Percentiles rank a stretch among this genome's conserved stretches.
Evolutionary conservation across 2,888 invertebrate species (phyloP).

Genomic region (Pandemis corylana): DNA sequence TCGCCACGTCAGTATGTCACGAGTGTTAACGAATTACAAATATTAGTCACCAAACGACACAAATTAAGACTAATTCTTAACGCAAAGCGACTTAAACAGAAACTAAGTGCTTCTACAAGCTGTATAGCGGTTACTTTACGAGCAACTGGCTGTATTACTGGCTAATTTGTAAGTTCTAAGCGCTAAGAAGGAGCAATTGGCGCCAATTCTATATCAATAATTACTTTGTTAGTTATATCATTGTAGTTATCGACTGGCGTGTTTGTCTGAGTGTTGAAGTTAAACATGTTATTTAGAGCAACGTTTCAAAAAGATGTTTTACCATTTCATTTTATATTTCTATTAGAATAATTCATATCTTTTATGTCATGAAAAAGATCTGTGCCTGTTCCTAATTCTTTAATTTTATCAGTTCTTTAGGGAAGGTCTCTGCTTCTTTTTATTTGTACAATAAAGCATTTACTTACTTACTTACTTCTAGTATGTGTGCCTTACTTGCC

Average conservation of each 20-base stretch:
- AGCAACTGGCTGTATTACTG: constrained; percentile 47
- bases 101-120: constrained; percentile 82
- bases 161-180: constrained; percentile 15
- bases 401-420: no score
- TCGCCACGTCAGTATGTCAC: constrained; percentile 57
- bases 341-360: no score
- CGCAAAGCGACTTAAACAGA: constrained; percentile 79
- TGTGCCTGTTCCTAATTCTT: no score
- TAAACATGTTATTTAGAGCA: not conserved
- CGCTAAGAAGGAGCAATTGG: constrained; percentile 32
- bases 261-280: not conserved
- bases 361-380: no score
- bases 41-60: constrained; percentile 77
- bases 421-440: no score
- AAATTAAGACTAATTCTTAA: constrained; percentile 82
- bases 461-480: no score
- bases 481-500: no score
- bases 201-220: constrained; percentile 32
- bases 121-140: constrained; percentile 57
- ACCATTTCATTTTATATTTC: not conserved
- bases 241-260: not conserved
- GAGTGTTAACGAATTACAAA: constrained; percentile 82
- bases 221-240: constrained; percentile 7
- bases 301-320: not conserved
- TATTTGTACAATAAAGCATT: no score